phyloP scores from a whole-genome alignment of 2,797 vertebrate species.

The Melanogrammus aeglefinus region DNA sequence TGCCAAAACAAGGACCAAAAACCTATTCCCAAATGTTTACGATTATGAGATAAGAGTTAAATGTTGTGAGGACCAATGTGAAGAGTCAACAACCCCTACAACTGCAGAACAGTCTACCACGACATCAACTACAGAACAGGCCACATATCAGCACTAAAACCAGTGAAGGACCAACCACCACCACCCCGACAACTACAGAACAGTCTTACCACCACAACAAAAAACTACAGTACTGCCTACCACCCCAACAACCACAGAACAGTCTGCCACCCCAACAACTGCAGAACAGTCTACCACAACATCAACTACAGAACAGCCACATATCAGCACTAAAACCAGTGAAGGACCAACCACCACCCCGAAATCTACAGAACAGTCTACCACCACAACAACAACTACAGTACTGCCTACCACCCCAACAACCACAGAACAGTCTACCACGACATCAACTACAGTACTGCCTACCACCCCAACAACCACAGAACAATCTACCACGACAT shows the following conservation, averaged over 20 bases:
- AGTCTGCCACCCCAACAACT: neutral
- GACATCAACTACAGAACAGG: slow-evolving; percentile 6
- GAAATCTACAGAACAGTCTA: slow-evolving; percentile 2
- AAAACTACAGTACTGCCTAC: neutral
- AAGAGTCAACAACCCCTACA: neutral
- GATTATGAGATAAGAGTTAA: slow-evolving; percentile 72
- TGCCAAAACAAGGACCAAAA: slow-evolving; percentile 57
- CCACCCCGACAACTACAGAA: slow-evolving; percentile 9
- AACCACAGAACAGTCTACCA: no score
- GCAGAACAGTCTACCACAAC: neutral
- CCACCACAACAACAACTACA: neutral
- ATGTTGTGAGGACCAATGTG: slow-evolving; percentile 59
- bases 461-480: slow-evolving; percentile 1
- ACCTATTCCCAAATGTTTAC: slow-evolving; percentile 51
- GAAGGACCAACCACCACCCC: neutral
- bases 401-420: neutral
- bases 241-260: no score
- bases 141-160: no score
- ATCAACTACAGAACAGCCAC: no score
- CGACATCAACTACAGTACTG: neutral
- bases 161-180: no score
- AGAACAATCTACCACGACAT: neutral
- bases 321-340: no score
- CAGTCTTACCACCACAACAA: no score
- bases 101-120: neutral